Evolutionary conservation across 1,140 invertebrate species (phyloP).

Genomic region (Rhopalosiphum maidis): DNA sequence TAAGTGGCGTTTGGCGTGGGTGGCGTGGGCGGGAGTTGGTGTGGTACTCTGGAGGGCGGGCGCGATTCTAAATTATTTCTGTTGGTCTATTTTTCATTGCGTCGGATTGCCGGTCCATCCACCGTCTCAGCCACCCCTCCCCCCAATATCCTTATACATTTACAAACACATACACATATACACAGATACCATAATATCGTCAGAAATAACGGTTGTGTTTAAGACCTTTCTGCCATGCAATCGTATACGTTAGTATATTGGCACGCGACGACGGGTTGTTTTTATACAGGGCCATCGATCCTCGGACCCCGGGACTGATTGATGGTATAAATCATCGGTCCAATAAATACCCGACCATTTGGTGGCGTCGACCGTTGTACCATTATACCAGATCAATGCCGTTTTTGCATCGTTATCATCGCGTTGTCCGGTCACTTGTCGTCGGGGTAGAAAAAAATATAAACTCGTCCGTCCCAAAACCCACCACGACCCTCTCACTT

Average conservation of each 20-base stretch:
- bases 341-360: not conserved
- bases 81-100: not conserved
- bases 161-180: too few species aligned
- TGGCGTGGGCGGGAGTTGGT: not conserved
- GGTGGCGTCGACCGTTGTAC: not conserved
- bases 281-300: not conserved
- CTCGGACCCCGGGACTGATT: not conserved
- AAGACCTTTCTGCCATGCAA: not conserved
- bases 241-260: not conserved
- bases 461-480: not conserved
- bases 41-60: too few species aligned
- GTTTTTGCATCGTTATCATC: constrained; percentile 5
- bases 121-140: too few species aligned
- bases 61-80: not conserved
- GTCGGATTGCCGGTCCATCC: not conserved
- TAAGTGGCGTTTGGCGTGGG: not conserved
- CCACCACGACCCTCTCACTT: not conserved
- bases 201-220: not conserved
- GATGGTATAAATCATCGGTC: constrained; percentile 31
- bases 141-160: too few species aligned
- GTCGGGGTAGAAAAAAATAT: not conserved
- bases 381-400: not conserved
- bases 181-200: not conserved
- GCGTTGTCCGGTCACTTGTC: not conserved
- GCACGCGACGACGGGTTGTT: not conserved